Evolutionary conservation across 2,888 invertebrate genomes (phyloP).

Genomic region (Plagodis dolabraria): DNA sequence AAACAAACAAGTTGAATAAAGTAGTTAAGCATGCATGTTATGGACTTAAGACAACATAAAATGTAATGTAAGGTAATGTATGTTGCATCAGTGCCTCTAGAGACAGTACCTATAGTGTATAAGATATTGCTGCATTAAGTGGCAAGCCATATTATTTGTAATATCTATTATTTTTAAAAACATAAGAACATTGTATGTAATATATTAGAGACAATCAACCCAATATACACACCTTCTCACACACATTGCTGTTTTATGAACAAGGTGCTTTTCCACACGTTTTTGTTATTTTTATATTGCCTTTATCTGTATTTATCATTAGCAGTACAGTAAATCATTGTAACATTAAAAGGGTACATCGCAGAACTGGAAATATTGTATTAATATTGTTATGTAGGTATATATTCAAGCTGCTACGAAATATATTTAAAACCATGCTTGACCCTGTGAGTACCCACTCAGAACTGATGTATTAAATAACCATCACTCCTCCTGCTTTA

Average conservation of each 20-base stretch:
- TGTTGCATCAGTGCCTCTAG: constrained; percentile 16
- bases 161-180: constrained; percentile 18
- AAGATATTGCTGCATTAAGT: neutral
- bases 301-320: neutral
- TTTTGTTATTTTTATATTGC: neutral
- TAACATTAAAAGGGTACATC: no score
- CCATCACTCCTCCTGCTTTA: no score
- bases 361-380: no score
- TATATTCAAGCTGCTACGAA: no score
- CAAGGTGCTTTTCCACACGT: constrained; percentile 5
- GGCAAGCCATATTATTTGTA: constrained; percentile 26
- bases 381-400: no score
- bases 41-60: no score
- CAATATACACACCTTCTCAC: neutral
- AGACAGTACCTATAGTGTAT: neutral
- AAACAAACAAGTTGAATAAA: neutral
- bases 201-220: neutral
- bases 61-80: neutral
- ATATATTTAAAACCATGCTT: no score
- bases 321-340: neutral
- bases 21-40: neutral
- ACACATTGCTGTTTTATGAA: constrained; percentile 1
- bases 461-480: no score
- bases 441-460: no score
- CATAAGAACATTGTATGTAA: constrained; percentile 12